A percentile compares a stretch with the other conserved stretches of the same genome.
These are phyloP conservation scores for Marcusenius ussheri DNA, from an alignment of 2,113 vertebrate genomes.

Conservation along the genomic window DNA sequence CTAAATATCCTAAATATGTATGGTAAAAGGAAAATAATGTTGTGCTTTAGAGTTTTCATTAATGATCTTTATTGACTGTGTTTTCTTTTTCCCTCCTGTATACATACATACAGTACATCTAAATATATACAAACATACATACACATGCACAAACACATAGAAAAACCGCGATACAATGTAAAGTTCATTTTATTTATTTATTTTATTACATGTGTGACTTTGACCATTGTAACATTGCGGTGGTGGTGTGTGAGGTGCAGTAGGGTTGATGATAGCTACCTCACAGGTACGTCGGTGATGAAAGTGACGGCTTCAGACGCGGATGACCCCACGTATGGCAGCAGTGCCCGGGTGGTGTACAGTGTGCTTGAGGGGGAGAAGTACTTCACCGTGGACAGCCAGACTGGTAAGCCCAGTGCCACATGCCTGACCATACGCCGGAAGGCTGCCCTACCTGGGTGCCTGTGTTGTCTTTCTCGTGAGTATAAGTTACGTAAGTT, in stretches of 20 bases:
- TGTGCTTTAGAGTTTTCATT: neutral
- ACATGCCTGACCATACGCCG: neutral
- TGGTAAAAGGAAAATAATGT: neutral
- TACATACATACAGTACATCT: too few species aligned
- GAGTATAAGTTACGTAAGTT: neutral
- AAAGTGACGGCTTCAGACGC: slow-evolving; percentile 91
- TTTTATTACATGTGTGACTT: neutral
- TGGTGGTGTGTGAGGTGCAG: neutral
- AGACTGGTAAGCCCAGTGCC: slow-evolving; percentile 73
- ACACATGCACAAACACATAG: neutral
- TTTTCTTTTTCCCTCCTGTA: neutral
- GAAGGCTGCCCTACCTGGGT: neutral
- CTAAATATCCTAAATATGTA: slow-evolving; percentile 26
- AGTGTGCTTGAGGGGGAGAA: slow-evolving; percentile 89
- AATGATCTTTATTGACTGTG: neutral
- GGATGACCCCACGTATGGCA: slow-evolving; percentile 89
- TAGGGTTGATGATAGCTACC: neutral
- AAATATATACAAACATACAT: neutral
- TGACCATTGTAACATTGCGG: neutral
- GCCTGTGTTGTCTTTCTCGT: neutral
- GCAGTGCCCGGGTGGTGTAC: slow-evolving; percentile 89
- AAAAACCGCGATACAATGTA: neutral
- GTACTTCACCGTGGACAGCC: slow-evolving; percentile 86
- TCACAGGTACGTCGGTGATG: slow-evolving; percentile 93
- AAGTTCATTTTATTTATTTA: slow-evolving; percentile 5